Evolutionary conservation across 2,797 vertebrate species (phyloP).

Genomic region (Bucorvus abyssinicus): DNA sequence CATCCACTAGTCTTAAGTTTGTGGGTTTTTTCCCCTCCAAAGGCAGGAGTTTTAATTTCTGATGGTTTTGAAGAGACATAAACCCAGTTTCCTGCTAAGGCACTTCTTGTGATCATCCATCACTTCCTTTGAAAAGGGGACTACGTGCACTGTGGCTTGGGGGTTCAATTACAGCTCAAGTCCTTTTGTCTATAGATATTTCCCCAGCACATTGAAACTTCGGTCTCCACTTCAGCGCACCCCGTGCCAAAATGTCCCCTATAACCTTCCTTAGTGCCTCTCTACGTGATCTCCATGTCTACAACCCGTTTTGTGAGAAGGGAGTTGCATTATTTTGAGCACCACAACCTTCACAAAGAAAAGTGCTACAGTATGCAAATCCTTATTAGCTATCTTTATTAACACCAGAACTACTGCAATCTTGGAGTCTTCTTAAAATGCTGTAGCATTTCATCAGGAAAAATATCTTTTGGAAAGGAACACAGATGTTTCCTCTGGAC

Average conservation of each 20-base stretch:
- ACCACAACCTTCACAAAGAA: neutral
- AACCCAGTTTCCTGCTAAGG: neutral
- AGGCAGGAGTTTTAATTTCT: neutral
- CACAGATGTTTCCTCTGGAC: neutral
- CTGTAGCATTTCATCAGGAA: neutral
- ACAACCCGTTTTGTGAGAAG: neutral
- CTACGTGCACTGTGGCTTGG: neutral
- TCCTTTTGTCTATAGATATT: neutral
- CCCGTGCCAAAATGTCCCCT: neutral
- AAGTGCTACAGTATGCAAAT: neutral
- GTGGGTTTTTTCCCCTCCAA: neutral
- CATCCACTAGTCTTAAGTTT: neutral
- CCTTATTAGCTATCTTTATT: neutral
- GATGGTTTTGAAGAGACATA: neutral
- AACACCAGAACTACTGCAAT: neutral
- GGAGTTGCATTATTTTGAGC: neutral
- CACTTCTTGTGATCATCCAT: neutral
- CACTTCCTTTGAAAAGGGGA: neutral
- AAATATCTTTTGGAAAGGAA: neutral
- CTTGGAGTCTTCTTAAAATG: neutral
- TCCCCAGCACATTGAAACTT: neutral
- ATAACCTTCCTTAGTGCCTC: neutral
- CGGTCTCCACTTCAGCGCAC: neutral
- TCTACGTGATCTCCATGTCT: accelerated
- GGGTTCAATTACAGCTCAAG: neutral